phyloP scores from a whole-genome alignment of 1,140 invertebrate genomes.

The Drosophila mayri region DNA sequence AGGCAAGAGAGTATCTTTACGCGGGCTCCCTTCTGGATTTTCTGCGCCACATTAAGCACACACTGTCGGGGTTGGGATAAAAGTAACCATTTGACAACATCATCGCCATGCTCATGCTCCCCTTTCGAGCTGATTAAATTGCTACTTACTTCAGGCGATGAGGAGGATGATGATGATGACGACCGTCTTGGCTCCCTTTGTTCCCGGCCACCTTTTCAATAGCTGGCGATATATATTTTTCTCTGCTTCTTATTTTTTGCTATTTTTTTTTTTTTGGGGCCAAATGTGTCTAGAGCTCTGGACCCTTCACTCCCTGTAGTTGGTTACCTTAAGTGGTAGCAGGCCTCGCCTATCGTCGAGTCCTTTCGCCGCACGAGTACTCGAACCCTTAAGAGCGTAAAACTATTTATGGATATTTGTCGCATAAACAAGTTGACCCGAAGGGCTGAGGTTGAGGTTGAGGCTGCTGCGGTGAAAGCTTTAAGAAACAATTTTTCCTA shows the following conservation, averaged over 20 bases:
- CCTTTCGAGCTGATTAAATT: constrained; percentile 72
- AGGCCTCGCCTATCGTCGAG: constrained; percentile 42
- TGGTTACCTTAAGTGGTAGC: constrained; percentile 66
- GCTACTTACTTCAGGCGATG: constrained; percentile 59
- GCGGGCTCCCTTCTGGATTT: constrained; percentile 51
- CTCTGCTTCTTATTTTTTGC: constrained; percentile 4
- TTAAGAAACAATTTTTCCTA: constrained; percentile 50
- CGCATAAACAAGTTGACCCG: constrained; percentile 78
- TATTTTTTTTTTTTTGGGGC: constrained; percentile 46
- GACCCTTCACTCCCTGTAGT: constrained; percentile 30
- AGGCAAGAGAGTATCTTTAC: constrained; percentile 66
- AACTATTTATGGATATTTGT: constrained; percentile 82
- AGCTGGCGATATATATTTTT: constrained; percentile 37
- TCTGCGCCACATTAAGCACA: constrained; percentile 76
- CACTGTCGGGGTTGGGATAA: constrained; percentile 17
- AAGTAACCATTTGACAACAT: constrained; percentile 74
- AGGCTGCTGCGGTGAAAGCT: constrained; percentile 37
- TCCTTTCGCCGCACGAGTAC: constrained; percentile 42
- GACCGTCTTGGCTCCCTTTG: constrained; percentile 63
- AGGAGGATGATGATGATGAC: constrained; percentile 34
- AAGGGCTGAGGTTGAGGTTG: constrained; percentile 24
- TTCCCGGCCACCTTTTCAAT: constrained; percentile 58
- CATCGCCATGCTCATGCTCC: constrained; percentile 54
- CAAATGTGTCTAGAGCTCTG: constrained; percentile 77
- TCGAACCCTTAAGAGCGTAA: constrained; percentile 63